Evolutionary conservation across 1,140 invertebrate species (phyloP).

Genomic region (Nasonia longicornis): DNA sequence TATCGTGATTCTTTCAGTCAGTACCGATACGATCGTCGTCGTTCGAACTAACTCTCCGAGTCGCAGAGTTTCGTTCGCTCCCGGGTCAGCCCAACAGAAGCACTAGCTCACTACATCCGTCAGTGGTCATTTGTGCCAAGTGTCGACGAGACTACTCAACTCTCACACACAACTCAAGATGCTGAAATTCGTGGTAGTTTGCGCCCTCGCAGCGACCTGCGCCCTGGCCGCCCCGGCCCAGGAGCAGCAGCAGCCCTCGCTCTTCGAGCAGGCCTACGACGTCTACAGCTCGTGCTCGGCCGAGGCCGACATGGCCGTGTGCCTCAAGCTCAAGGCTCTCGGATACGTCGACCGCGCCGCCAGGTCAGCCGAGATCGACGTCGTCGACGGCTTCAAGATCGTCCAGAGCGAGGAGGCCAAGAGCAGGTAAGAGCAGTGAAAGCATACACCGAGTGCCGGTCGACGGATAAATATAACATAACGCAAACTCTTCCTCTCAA

Average conservation of each 20-base stretch:
- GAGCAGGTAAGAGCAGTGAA: constrained; percentile 7
- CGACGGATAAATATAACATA: background rate
- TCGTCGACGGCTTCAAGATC: constrained; percentile 79
- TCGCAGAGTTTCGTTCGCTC: constrained; percentile 6
- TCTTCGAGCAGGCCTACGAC: constrained; percentile 68
- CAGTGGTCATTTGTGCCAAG: constrained; percentile 1
- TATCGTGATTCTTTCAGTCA: constrained; percentile 68
- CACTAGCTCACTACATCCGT: background rate
- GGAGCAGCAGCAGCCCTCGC: constrained; percentile 56
- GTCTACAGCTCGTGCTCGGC: constrained; percentile 74
- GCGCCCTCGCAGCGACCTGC: constrained; percentile 67
- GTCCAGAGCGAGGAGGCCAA: constrained; percentile 73
- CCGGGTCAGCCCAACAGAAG: background rate
- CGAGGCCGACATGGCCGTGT: constrained; percentile 77
- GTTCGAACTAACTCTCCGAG: constrained; percentile 46
- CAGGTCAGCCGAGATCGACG: constrained; percentile 66
- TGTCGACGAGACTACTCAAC: background rate
- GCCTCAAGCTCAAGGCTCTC: constrained; percentile 74
- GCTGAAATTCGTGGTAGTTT: constrained; percentile 72
- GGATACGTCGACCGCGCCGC: constrained; percentile 63
- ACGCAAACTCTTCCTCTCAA: constrained; percentile 9
- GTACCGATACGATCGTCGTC: constrained; percentile 68
- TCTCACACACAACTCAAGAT: constrained; percentile 53
- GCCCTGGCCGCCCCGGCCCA: constrained; percentile 70
- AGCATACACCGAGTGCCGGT: background rate